Percentiles rank a stretch among this genome's conserved stretches.
phyloP scores from a whole-genome alignment of 2,113 vertebrate species.

The Sapajus apella region DNA sequence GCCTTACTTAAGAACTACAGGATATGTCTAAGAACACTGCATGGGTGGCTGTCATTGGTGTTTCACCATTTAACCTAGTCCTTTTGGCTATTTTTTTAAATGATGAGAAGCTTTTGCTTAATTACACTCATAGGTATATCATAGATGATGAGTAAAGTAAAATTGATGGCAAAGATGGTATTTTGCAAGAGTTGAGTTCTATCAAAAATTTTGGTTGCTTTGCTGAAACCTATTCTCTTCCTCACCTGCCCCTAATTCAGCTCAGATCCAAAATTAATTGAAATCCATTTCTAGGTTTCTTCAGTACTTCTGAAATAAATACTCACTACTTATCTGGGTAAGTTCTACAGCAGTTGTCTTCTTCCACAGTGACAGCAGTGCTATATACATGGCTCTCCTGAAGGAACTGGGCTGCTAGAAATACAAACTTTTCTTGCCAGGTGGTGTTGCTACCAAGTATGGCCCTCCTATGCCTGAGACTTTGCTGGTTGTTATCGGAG shows the following conservation, averaged over 20 bases:
- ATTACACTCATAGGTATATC: neutral
- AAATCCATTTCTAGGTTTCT: neutral
- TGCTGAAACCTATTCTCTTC: neutral
- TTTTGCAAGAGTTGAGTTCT: neutral
- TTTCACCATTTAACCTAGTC: neutral
- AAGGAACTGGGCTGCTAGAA: neutral
- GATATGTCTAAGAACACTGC: neutral
- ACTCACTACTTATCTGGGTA: neutral
- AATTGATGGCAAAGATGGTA: neutral
- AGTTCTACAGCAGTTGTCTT: neutral
- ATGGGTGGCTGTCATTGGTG: neutral
- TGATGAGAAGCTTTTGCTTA: neutral
- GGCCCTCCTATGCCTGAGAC: neutral
- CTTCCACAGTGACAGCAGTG: neutral
- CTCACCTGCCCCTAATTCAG: neutral
- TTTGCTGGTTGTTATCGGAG: neutral
- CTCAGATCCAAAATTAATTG: neutral
- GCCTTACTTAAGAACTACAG: neutral
- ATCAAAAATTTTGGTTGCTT: neutral
- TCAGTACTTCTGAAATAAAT: neutral
- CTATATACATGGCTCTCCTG: neutral
- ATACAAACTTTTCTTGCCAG: neutral
- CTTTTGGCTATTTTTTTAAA: neutral
- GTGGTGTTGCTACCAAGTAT: neutral
- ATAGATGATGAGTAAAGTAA: neutral